Evolutionary conservation across 1,140 invertebrate species (phyloP), one percentile per base, ranked within the genome.

Genomic region (Solenopsis invicta): DNA sequence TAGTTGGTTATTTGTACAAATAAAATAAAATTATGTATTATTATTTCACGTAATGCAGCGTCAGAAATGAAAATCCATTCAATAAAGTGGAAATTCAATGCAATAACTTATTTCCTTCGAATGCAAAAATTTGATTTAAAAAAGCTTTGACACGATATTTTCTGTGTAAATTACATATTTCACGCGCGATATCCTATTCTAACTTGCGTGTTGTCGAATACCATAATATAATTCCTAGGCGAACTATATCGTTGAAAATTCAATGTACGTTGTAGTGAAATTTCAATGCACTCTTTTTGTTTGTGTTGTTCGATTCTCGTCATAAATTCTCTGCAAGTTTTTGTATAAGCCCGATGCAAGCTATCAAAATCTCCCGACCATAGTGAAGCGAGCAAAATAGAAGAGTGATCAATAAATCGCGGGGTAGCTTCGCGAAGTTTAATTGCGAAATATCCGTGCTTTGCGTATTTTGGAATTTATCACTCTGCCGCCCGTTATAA

Each of bases 311-410:
- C 67, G 45, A 84, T 84, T 84, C 59, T 74, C 37, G 67, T 24
- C 41, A 59, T 84, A 75, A 74, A 84, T 84, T 84, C 69, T 50
- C 80, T 59, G 69, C 1, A 71, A 84, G 54, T 84, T 84, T 75
- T 84, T 61, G 69, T 50, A 54, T 75, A 81, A 81, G 77, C 77
- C 64, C 77, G 48, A 71, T 69, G 48, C 80, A 37, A 84, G 54
- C 69, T 67, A 45, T 66, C 80, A 84, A 84, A 84, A 75, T 75
- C 37, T 61, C 52, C 41, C 52, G 13, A 48, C 80, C 69, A 29
- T 29, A 37, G 24, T 50, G 41, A 74, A 74, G 24, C 41, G 80
- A 50, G 34, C 80, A 75, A 84, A 84, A 61, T 71, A 62, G 56
- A 84, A 48, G 67, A 74, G 24, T 61, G 56, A 75, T 84, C 69